A percentile compares a stretch with the other conserved stretches of the same genome.
Conservation (phyloP, 2,113 vertebrate genomes). For the Gavia stellata region DNA sequence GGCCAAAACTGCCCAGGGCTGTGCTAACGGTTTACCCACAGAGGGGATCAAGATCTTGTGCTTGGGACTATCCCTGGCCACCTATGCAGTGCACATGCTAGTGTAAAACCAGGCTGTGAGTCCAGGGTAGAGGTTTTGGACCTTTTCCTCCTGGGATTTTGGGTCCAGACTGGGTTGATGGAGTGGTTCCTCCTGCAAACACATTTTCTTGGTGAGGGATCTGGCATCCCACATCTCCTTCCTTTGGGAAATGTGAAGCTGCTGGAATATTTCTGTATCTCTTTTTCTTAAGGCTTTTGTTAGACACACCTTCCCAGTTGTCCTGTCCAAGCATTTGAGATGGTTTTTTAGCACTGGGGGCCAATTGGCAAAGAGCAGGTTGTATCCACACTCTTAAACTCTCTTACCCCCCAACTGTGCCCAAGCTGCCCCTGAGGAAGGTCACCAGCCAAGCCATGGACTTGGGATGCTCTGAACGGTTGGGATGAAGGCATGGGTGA, state of each 20-base stretch:
- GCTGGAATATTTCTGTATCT: background rate
- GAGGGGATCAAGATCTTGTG: background rate
- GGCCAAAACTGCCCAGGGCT: background rate
- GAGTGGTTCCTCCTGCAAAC: background rate
- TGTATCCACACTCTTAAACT: background rate
- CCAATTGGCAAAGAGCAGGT: background rate
- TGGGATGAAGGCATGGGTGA: background rate
- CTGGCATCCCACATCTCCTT: background rate
- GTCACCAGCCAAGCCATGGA: background rate
- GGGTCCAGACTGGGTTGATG: background rate
- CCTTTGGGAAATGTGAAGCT: background rate
- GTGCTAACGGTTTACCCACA: background rate
- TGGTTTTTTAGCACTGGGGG: background rate
- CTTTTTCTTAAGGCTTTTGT: background rate
- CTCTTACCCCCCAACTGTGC: background rate
- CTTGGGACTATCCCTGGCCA: background rate
- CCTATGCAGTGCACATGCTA: no score
- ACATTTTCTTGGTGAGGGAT: background rate
- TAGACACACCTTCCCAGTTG: background rate
- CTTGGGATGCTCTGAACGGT: background rate
- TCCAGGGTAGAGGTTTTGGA: background rate
- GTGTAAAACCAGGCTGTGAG: background rate
- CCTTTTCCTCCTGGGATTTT: background rate
- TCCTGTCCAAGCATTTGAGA: background rate
- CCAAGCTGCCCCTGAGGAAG: background rate